Conservation (phyloP, 2,113 vertebrate species). For the Calonectris borealis region DNA sequence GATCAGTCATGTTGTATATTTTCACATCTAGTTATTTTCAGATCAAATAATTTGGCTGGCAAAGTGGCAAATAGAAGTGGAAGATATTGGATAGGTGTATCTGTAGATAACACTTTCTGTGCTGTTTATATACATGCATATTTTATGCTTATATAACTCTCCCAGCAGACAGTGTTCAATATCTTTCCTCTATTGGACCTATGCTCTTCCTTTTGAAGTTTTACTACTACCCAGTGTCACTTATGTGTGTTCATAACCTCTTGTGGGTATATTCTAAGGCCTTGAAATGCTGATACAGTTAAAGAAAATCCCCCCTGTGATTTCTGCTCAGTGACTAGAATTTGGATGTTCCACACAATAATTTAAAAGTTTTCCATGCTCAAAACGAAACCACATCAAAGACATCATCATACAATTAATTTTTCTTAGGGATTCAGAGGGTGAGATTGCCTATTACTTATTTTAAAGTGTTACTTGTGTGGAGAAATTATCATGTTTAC, state of each 20-base stretch:
- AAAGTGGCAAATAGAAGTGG: background rate
- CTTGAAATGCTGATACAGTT: background rate
- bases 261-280: background rate
- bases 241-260: background rate
- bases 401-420: background rate
- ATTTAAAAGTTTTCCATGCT: background rate
- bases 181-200: background rate
- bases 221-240: background rate
- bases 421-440: background rate
- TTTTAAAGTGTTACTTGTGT: background rate
- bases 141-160: background rate
- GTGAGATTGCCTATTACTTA: background rate
- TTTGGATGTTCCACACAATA: background rate
- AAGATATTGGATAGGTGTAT: background rate
- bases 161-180: background rate
- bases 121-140: background rate
- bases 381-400: background rate
- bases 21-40: background rate
- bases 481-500: background rate
- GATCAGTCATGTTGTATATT: fast-evolving
- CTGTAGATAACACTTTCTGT: background rate
- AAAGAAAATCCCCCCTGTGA: background rate
- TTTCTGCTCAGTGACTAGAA: background rate
- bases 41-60: background rate
- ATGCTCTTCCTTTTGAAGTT: background rate